Evolutionary conservation across 2,888 invertebrate genomes (phyloP).

Genomic region (Synergus japonicus): DNA sequence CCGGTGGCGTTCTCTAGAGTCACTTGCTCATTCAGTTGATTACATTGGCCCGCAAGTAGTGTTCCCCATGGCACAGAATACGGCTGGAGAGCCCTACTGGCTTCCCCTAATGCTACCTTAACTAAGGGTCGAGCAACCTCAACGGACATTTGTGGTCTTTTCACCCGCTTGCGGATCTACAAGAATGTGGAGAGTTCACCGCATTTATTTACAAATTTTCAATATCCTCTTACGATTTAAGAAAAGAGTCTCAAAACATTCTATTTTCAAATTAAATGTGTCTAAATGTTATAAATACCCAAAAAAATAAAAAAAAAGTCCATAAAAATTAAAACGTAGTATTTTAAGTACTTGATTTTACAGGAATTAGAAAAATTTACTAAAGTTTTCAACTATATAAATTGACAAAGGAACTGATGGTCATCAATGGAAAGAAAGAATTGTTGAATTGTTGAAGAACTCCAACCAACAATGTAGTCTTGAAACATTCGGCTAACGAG

Average conservation of each 20-base stretch:
- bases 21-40: slow-evolving; percentile 73
- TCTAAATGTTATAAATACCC: no score
- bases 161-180: not conserved
- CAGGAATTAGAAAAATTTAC: not conserved
- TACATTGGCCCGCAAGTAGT: slow-evolving; percentile 63
- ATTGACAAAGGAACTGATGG: not conserved
- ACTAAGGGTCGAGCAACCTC: slow-evolving; percentile 41
- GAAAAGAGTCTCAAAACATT: not conserved
- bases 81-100: not conserved
- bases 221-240: not conserved
- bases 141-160: not conserved
- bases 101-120: slow-evolving; percentile 41
- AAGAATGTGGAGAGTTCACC: not conserved
- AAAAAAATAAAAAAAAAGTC: no score
- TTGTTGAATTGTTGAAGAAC: not conserved
- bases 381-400: not conserved
- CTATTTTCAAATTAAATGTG: not conserved
- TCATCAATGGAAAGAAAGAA: not conserved
- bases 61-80: slow-evolving; percentile 43
- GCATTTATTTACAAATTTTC: not conserved
- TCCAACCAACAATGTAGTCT: not conserved
- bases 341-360: no score
- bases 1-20: slow-evolving; percentile 62
- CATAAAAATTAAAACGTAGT: no score
- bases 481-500: not conserved